Conservation (phyloP, 2,797 vertebrate species). For the Acrocephalus scirpaceus region DNA sequence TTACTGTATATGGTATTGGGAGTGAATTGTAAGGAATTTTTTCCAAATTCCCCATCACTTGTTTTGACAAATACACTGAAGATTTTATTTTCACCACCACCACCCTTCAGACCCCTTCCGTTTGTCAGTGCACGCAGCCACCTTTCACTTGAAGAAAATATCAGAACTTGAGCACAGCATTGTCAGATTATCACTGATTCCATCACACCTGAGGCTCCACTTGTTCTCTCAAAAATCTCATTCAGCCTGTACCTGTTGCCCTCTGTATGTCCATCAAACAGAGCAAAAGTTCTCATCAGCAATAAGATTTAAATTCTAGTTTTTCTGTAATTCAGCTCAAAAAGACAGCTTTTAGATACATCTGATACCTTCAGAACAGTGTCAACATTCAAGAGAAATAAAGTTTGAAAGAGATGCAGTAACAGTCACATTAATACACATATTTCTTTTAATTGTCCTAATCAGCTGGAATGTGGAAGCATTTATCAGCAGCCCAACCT, state of each 20-base stretch:
- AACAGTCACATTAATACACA: not conserved
- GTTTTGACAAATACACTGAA: not conserved
- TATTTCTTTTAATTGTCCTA: not conserved
- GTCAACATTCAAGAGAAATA: not conserved
- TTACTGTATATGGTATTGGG: not conserved
- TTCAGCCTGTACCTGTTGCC: not conserved
- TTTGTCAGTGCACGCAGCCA: not conserved
- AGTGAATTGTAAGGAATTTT: conserved; percentile 8
- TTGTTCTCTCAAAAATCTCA: not conserved
- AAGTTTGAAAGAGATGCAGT: not conserved
- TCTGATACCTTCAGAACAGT: not conserved
- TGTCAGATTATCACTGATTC: not conserved
- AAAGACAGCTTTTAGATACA: not conserved
- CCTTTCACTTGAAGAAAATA: not conserved
- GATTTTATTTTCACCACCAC: not conserved
- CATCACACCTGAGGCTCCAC: not conserved
- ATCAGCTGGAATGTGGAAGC: not conserved
- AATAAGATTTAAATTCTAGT: not conserved
- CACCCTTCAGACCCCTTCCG: not conserved
- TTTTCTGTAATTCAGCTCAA: not conserved
- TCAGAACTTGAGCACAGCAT: not conserved
- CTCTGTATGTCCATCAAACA: rapidly evolving
- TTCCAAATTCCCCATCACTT: not conserved
- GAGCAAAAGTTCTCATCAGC: not conserved
- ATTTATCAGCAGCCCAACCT: not conserved